Conservation (phyloP, 2,888 invertebrate genomes). For the Cryptops parisi region DNA sequence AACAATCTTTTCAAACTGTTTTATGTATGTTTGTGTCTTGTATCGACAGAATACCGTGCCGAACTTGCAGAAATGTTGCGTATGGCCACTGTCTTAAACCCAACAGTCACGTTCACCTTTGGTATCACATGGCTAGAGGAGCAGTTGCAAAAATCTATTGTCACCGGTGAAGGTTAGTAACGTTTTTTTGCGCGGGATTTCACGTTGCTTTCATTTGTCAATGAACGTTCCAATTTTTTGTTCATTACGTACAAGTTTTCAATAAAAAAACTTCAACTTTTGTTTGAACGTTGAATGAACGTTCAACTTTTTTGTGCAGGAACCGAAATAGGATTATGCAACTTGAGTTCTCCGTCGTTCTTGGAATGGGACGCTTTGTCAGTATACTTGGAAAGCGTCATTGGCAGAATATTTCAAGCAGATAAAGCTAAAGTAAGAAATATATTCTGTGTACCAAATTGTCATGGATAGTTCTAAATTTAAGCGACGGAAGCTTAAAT, state of each 20-base stretch:
- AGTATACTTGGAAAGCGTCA: conserved; percentile 54
- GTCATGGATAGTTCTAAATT: too few relatives aligned
- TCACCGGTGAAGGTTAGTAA: conserved; percentile 24
- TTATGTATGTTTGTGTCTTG: neutral
- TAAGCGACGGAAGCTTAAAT: too few relatives aligned
- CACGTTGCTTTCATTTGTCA: too few relatives aligned
- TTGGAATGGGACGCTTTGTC: conserved; percentile 40
- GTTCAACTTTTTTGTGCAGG: conserved; percentile 12
- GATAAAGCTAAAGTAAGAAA: conserved; percentile 39
- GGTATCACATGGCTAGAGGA: conserved; percentile 67
- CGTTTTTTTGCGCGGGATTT: neutral
- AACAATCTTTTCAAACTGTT: neutral
- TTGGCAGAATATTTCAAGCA: conserved; percentile 54
- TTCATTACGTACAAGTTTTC: too few relatives aligned
- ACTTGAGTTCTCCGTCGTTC: conserved; percentile 41
- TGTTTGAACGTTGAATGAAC: neutral
- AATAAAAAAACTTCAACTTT: neutral
- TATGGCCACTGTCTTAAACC: conserved; percentile 62
- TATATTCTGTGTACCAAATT: too few relatives aligned
- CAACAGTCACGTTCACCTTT: conserved; percentile 64
- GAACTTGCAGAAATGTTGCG: conserved; percentile 63
- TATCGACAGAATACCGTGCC: conserved; percentile 42
- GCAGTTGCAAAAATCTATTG: conserved; percentile 40
- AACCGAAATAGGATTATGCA: conserved; percentile 33
- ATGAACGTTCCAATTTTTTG: too few relatives aligned